Evolutionary conservation across 2,113 vertebrate genomes (phyloP).

Genomic region (Leptobrachium leishanense): DNA sequence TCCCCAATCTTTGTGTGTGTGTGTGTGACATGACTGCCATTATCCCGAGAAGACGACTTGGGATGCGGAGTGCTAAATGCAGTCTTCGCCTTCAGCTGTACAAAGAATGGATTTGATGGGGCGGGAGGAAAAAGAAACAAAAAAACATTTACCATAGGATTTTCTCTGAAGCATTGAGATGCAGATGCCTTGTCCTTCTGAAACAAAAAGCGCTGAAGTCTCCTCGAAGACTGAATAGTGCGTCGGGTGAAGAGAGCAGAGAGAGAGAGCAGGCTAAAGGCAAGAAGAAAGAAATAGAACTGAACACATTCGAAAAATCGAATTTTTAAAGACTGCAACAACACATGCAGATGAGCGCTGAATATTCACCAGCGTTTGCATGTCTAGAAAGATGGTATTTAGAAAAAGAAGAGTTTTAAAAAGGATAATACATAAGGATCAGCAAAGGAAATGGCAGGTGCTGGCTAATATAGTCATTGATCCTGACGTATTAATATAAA

Average conservation of each 20-base stretch:
- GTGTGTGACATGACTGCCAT: background rate
- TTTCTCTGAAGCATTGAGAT: slow-evolving; percentile 34
- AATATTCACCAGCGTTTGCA: slow-evolving; percentile 60
- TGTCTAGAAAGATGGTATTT: slow-evolving; percentile 19
- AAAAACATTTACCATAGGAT: slow-evolving; percentile 55
- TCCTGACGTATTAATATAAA: too few species aligned
- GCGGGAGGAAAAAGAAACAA: background rate
- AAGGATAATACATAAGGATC: background rate
- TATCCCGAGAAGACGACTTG: background rate
- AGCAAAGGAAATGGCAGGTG: slow-evolving; percentile 40
- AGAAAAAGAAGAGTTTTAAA: slow-evolving; percentile 20
- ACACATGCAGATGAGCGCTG: slow-evolving; percentile 58
- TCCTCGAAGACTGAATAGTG: slow-evolving; percentile 41
- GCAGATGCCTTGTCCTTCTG: slow-evolving; percentile 44
- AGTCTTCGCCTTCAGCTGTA: slow-evolving; percentile 47
- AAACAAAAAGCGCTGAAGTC: slow-evolving; percentile 27
- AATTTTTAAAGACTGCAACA: slow-evolving; percentile 58
- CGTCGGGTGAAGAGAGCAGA: slow-evolving; percentile 42
- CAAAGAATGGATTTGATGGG: slow-evolving; percentile 54
- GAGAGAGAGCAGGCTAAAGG: slow-evolving; percentile 10
- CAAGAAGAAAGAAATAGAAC: slow-evolving; percentile 42
- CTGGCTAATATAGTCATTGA: background rate
- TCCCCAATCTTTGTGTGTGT: background rate
- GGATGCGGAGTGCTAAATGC: slow-evolving; percentile 40
- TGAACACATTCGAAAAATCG: slow-evolving; percentile 50